Evolutionary conservation across 2,888 invertebrate genomes (phyloP), one percentile per base, ranked within the genome.

Genomic region (Leptinotarsa peninsularis): DNA sequence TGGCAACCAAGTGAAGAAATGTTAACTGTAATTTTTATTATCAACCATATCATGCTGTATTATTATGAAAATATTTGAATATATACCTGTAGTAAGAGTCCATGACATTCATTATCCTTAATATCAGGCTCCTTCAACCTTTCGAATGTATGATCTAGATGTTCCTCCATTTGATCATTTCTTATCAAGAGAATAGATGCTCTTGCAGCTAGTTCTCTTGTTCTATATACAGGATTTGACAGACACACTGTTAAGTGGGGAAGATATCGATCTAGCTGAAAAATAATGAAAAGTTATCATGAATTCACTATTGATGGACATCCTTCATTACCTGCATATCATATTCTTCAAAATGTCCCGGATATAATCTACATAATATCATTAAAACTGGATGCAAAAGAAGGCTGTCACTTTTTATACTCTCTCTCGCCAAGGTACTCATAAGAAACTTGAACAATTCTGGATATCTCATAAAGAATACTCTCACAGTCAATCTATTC

Each of bases 401-500:
- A 0, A 93, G 92, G 76, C 93, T 85, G 74, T 86, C 82, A 13
- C 72, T 76, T 21, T 91, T 72, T 89, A 88, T 13, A 87, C 87
- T 79, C 86, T 87, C 78, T 60, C 82, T 81, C 52, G 81, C 74
- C 18, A 89, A 80, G 67, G 83, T 84, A 52, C 86, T 77, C 50
- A 88, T 78, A n/a, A 89, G 89, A 82, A 93, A 93, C 15, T 89
- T 87, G 83, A 91, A 90, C 23, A 94, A 87, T n/a, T 88, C 87
- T n/a, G 93, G 92, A 87, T 91, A 93, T 76, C 91, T 90, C 80
- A 93, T 90, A 88, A 96, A 96, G 89, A 98, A 98, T 67, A 95
- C 92, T 76, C 93, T 91, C 67, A 92, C 94, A 43, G 94, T 93
- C 92, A 95, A 92, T 82, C 90, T 91, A 88, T 94, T 94, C 68